Percentiles rank a stretch among this genome's conserved stretches.
phyloP scores from a whole-genome alignment of 2,888 invertebrate species.

The Ophonus ardosiacus region DNA sequence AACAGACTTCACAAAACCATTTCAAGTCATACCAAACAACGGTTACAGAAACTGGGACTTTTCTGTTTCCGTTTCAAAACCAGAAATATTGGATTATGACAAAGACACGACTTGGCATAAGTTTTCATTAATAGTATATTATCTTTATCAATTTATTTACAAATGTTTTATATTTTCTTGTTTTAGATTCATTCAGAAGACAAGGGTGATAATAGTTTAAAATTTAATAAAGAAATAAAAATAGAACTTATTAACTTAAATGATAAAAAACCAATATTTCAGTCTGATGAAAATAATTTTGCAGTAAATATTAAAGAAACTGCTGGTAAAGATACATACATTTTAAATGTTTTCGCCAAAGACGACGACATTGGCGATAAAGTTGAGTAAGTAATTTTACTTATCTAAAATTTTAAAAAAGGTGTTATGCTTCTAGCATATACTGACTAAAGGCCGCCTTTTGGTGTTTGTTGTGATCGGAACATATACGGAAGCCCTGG shows the following conservation, averaged over 20 bases:
- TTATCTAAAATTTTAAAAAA: background rate
- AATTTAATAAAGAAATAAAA: constrained; percentile 73
- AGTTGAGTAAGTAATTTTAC: constrained; percentile 77
- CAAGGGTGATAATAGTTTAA: constrained; percentile 65
- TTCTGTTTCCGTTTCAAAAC: constrained; percentile 78
- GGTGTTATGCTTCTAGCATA: too few species aligned
- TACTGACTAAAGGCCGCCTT: too few species aligned
- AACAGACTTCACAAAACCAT: constrained; percentile 75
- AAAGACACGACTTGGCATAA: constrained; percentile 75
- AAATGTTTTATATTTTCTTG: background rate
- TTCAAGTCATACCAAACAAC: constrained; percentile 79
- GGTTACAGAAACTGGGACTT: constrained; percentile 81
- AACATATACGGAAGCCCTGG: too few species aligned
- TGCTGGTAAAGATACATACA: constrained; percentile 71
- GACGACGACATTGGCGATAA: constrained; percentile 81
- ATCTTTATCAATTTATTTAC: background rate
- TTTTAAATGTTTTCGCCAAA: constrained; percentile 79
- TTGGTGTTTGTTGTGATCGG: too few species aligned
- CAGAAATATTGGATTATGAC: constrained; percentile 80
- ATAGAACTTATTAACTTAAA: constrained; percentile 83
- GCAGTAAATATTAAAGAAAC: background rate
- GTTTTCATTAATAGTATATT: constrained; percentile 74
- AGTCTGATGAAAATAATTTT: constrained; percentile 61
- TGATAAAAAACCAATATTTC: constrained; percentile 84
- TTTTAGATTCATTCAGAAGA: constrained; percentile 73